Base-by-base conservation (phyloP, 2,888 invertebrate genomes). In the Leucoptera coffeella region DNA sequence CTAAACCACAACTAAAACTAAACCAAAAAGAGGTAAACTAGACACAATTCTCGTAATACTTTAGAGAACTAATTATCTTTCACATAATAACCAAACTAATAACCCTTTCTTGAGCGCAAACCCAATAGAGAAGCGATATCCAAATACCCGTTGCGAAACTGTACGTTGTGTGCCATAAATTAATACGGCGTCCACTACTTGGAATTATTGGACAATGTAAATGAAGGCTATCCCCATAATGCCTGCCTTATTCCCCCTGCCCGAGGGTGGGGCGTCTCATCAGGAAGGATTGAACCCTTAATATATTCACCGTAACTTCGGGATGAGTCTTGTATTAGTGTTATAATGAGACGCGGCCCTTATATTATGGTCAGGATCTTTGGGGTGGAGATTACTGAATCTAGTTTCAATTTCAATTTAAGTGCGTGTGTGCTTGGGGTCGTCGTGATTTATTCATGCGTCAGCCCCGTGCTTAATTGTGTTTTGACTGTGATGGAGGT, bases 191-290 rank as follows among this genome's bases (percentile, higher is more conserved):
- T 65, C 61, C 69, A 67, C 64, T 64, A 67, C 67, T 71, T 64
- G 61, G 60, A 71, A 67, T 67, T 71, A 71, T 71, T 67, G 71
- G 64, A 71, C 69, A 72, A 71, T 71, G 71, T 72, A 72, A 72
- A 71, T 71, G 71, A 71, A 71, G 67, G 61, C 61, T 69, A 64
- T 62, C 61, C 64, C 57, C 65, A 67, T 69, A 69, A 69, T 71
- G 69, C 67, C 56, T 57, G 60, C 15, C 30, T 38, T 30, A 29
- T 29, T 22, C 23, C 29, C 33, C 30, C 32, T 42, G 40, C 37
- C 45, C 61, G 53, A 59, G 60, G 58, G 65, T 52, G 38, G 37
- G 41, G 38, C 39, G 61, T 65, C 67, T 69, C 67, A 67, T 67
- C 67, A 67, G 61, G 61, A 62, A 64, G 67, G 67, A 65, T 69